Base-by-base conservation (phyloP, 2,888 invertebrate genomes). In the Himalopsyche tibetana region DNA sequence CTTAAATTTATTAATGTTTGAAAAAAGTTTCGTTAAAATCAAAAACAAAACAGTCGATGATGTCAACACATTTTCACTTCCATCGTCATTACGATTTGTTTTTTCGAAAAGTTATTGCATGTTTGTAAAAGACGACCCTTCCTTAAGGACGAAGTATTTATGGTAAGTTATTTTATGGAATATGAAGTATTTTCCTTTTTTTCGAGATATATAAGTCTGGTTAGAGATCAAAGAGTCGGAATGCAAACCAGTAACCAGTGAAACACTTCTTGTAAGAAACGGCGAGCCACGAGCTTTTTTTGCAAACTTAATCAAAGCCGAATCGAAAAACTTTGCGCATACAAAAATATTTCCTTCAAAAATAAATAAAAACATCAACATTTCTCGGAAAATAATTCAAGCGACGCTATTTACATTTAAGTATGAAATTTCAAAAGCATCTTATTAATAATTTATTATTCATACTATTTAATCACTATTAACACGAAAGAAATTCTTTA, bases 301-400 rank as follows among this genome's bases (percentile, higher is more conserved):
- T 63, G 63, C 63, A 63, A 63, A 63, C 63, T 63, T 63, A 63
- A 63, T 63, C 63, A 63, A 63, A 63, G 63, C 63, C 63, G 63
- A 63, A 63, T 63, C 63, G 63, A 63, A 63, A 63, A 63, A 63
- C 63, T 63, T 63, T 19, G 63, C 63, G 63, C 63, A 63, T 19
- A 63, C 63, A 28, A 63, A 63, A 63, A 63, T 63, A 63, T 63
- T 19, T 11, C 28, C 63, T 11, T 63, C 28, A n/a, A 63, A 63
- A 19, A 63, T 19, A 19, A 63, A 63, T 19, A 19, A 56, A 56
- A 63, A 63, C 63, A 63, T 63, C 63, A 63, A 63, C 63, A 63
- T 63, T 63, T 63, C 63, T 63, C 19, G 28, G 63, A 5, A 63
- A 63, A 63, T 63, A 63, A 63, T 63, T 63, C 63, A 63, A 63